Percentiles rank a stretch among this genome's conserved stretches.
Conservation (phyloP, 1,140 invertebrate genomes). For the Drosophila neocordata region DNA sequence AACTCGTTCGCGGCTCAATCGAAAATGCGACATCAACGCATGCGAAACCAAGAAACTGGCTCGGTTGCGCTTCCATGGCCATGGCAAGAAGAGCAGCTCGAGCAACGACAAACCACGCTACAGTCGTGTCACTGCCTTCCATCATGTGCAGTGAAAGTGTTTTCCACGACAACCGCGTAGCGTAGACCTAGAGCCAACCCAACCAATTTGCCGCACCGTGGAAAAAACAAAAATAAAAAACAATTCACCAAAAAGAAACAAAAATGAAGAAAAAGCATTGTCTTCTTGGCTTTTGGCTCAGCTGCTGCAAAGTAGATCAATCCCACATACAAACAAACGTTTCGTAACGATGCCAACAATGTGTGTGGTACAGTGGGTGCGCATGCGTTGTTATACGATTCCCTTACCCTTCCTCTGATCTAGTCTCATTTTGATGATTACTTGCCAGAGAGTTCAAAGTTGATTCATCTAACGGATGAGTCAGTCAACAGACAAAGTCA, state of each 20-base stretch:
- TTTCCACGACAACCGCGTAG: constrained; percentile 66
- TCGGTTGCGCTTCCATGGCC: constrained; percentile 71
- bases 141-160: constrained; percentile 78
- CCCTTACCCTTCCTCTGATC: constrained; percentile 3
- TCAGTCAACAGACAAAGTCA: constrained; percentile 24
- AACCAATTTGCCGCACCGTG: constrained; percentile 55
- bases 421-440: constrained; percentile 19
- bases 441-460: constrained; percentile 62
- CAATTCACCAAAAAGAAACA: constrained; percentile 30
- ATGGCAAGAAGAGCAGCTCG: constrained; percentile 47
- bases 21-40: constrained; percentile 63
- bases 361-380: constrained; percentile 45
- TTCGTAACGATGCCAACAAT: constrained; percentile 9
- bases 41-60: constrained; percentile 66
- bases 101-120: constrained; percentile 23
- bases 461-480: constrained; percentile 53
- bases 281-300: constrained; percentile 42
- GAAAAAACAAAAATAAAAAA: constrained; percentile 37
- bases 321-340: constrained; percentile 33
- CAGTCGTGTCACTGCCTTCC: constrained; percentile 73
- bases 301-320: constrained; percentile 68
- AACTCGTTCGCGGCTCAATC: constrained; percentile 46
- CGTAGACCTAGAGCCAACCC: constrained; percentile 18
- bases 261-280: constrained; percentile 70
- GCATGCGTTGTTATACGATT: constrained; percentile 61